Evolutionary conservation across 2,888 invertebrate species (phyloP).

Genomic region (Campaea margaritaria): DNA sequence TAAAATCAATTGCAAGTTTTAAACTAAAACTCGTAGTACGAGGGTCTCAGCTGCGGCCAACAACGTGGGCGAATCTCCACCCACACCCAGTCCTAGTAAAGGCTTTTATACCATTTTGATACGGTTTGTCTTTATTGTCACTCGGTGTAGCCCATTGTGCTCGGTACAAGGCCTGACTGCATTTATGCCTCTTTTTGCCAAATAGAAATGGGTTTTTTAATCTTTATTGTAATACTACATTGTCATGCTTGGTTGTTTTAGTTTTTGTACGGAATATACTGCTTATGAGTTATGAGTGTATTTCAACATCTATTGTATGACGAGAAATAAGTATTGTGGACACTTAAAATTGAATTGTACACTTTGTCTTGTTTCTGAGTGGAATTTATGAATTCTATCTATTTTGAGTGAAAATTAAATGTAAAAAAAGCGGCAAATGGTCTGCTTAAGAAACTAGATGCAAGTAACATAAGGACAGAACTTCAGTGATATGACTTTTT

Average conservation of each 20-base stretch:
- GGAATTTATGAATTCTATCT: no score
- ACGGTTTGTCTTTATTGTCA: conserved; percentile 44
- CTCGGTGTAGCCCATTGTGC: conserved; percentile 42
- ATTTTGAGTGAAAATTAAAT: no score
- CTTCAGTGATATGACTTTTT: no score
- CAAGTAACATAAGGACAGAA: no score
- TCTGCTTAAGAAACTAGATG: no score
- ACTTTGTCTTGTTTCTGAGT: no score
- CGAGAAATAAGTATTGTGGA: no score
- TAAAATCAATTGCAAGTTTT: conserved; percentile 2
- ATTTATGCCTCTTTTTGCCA: conserved; percentile 34
- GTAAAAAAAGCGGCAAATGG: no score
- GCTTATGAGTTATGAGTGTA: background rate
- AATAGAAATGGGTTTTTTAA: conserved; percentile 24
- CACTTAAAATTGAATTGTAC: no score
- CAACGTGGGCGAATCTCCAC: conserved; percentile 19
- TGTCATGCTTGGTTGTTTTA: conserved; percentile 32
- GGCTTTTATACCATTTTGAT: conserved; percentile 48
- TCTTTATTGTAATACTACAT: conserved; percentile 12
- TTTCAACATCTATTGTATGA: no score
- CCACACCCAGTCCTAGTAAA: conserved; percentile 42
- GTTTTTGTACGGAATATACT: conserved; percentile 24
- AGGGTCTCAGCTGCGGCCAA: conserved; percentile 1
- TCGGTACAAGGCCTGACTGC: conserved; percentile 40
- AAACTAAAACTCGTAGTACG: conserved; percentile 11